These are phyloP conservation scores for Agriopis aurantiaria DNA, from an alignment of 2,888 invertebrate species.

Conservation along the genomic window DNA sequence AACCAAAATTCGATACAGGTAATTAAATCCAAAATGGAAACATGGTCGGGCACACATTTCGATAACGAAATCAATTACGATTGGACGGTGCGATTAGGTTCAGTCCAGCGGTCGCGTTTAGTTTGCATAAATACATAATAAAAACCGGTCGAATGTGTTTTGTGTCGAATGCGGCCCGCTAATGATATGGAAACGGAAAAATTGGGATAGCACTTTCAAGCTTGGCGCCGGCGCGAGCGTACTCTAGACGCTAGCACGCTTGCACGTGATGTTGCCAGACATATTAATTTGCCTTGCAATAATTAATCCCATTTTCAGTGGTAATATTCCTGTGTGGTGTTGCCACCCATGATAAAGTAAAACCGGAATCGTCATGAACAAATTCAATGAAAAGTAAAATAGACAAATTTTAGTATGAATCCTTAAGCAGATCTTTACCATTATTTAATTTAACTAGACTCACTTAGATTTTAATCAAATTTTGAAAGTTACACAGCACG, in stretches of 20 bases:
- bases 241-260: conserved; percentile 20
- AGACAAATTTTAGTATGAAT: background rate
- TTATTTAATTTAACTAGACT: background rate
- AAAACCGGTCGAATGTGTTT: conserved; percentile 65
- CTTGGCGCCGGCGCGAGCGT: conserved; percentile 61
- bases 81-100: conserved; percentile 62
- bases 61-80: conserved; percentile 66
- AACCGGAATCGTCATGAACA: background rate
- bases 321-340: too few species aligned
- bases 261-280: conserved; percentile 12
- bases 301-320: too few species aligned
- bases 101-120: conserved; percentile 61
- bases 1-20: conserved; percentile 53
- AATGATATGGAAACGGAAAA: conserved; percentile 67
- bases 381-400: background rate
- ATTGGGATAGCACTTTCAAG: conserved; percentile 65
- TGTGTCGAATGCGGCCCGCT: conserved; percentile 62
- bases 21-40: conserved; percentile 52
- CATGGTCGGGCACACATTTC: conserved; percentile 56
- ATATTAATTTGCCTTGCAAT: background rate
- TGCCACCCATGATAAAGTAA: too few species aligned
- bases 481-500: background rate
- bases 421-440: background rate
- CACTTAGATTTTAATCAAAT: background rate
- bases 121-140: conserved; percentile 71